Evolutionary conservation across 2,113 vertebrate genomes (phyloP), one percentile per base, ranked within the genome.

Genomic region (Spea bombifrons): DNA sequence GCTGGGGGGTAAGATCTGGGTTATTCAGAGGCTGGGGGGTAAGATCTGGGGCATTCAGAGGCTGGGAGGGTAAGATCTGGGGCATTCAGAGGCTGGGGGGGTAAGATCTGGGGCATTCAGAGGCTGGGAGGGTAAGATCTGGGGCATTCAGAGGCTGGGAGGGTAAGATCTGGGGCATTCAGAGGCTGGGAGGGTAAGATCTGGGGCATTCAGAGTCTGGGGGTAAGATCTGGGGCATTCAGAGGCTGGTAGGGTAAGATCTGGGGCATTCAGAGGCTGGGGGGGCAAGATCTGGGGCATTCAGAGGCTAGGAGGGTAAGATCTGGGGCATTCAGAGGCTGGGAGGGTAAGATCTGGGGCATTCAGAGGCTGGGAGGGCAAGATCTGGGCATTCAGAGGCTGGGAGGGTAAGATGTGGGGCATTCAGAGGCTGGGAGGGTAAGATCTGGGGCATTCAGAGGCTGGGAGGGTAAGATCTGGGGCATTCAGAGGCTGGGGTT

Each of bases 131-230:
- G 76, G 50, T 1, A 10, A n/a, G 50, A 53, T 7, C 30, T 53
- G 50, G 82, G 67, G 72, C n/a, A 73, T 75, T 76, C 17, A 17
- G 5, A 75, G 68, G 63, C 72, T 50, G 76, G 53, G 55, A 72
- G 80, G 73, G 7, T 8, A 75, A 75, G 66, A 5, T 17, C n/a
- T 0, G 53, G 0, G 75, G 30, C 30, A 43, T 53, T 48, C 49
- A 59, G 4, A 50, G 10, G 7, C 43, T n/a, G 72, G 72, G 61
- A 12, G 16, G 61, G 15, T 16, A 8, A 9, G 72, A 43, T 50
- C 9, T 10, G 6, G n/a, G 0, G 16, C 52, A 0, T 30, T 30
- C 6, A 3, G 1, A 0, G 0, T 46, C 2, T 63, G 0, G 17
- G 7, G 13, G 16, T 8, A n/a, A 2, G 5, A 0, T 12, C 4